phyloP scores from a whole-genome alignment of 2,888 invertebrate species.

The Drosophila percnosoma region DNA sequence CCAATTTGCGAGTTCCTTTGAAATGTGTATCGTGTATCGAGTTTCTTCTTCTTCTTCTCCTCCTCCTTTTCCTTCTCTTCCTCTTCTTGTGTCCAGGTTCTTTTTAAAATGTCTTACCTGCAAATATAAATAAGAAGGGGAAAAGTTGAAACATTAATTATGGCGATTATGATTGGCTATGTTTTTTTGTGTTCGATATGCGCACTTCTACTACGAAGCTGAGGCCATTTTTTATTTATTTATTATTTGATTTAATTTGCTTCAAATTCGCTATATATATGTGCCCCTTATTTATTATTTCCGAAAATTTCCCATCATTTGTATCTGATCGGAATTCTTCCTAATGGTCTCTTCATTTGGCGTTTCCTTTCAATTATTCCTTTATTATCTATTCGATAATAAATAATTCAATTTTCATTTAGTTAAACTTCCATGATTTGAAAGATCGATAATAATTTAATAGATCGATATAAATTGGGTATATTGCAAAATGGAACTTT shows the following conservation, averaged over 20 bases:
- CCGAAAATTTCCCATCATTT: conserved; percentile 11
- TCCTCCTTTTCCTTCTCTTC: not conserved
- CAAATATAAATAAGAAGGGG: conserved; percentile 35
- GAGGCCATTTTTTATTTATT: not conserved
- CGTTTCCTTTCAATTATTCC: not conserved
- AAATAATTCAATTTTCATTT: too few species aligned
- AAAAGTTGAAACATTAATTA: conserved; percentile 4
- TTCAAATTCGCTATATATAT: not conserved
- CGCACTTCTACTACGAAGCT: not conserved
- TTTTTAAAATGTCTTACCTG: conserved; percentile 65
- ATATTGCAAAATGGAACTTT: not conserved
- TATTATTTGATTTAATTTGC: not conserved
- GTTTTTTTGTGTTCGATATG: not conserved
- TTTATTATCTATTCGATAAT: not conserved
- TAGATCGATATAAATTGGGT: not conserved
- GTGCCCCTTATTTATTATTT: not conserved
- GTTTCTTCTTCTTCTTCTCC: not conserved
- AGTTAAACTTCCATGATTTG: too few species aligned
- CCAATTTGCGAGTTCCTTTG: conserved; percentile 42
- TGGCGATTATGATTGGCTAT: not conserved
- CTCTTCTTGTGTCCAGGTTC: conserved; percentile 11
- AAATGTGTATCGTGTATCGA: conserved; percentile 7
- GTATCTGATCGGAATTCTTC: not conserved
- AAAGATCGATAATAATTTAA: too few species aligned
- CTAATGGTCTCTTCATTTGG: not conserved